Conservation (phyloP, 2,113 vertebrate species). For the Zosterops pallidus region DNA sequence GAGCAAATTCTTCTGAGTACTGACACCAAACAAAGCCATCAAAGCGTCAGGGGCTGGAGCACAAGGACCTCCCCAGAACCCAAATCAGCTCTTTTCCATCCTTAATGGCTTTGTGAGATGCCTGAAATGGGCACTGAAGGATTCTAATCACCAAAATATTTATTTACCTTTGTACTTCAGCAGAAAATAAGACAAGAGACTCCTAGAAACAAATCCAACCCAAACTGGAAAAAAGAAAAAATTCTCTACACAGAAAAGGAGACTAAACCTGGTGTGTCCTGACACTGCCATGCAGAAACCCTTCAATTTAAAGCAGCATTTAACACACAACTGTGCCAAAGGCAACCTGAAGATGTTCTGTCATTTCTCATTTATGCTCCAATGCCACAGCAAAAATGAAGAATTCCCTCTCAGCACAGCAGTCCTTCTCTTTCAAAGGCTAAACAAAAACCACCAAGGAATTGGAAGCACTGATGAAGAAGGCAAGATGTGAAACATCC, state of each 20-base stretch:
- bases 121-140: not conserved
- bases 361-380: conserved; percentile 28
- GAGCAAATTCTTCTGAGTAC: not conserved
- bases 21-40: not conserved
- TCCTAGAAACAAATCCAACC: not conserved
- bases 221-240: not conserved
- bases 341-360: conserved; percentile 38
- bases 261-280: not conserved
- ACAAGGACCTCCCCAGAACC: not conserved
- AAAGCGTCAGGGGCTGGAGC: not conserved
- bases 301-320: conserved; percentile 17
- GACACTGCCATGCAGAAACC: not conserved
- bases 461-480: not conserved
- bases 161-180: not conserved
- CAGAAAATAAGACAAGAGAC: not conserved
- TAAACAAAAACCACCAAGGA: not conserved
- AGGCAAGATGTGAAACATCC: not conserved
- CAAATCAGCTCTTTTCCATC: not conserved
- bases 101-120: not conserved
- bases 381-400: not conserved
- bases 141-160: not conserved
- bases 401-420: not conserved
- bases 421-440: not conserved
- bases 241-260: not conserved
- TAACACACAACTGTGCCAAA: conserved; percentile 31